Evolutionary conservation across 2,888 invertebrate species (phyloP).

Genomic region (Schizaphis graminum): DNA sequence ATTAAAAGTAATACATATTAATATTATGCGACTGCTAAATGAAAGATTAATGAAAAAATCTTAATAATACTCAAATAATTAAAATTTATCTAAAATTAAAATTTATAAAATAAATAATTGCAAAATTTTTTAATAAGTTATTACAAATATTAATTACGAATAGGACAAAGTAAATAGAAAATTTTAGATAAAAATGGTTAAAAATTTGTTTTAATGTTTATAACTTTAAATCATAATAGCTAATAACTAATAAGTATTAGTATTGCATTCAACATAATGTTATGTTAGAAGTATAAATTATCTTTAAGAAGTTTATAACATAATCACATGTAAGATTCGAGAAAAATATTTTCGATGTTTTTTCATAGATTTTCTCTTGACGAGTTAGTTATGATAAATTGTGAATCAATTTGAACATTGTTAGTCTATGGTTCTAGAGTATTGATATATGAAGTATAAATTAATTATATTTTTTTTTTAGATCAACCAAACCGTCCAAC

Average conservation of each 20-base stretch:
- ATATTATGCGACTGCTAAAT: not conserved
- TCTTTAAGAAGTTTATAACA: not conserved
- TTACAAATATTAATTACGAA: not conserved
- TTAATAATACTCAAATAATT: not conserved
- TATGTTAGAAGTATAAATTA: not conserved
- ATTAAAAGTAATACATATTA: not conserved
- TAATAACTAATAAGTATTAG: not conserved
- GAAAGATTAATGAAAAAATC: too few relatives aligned
- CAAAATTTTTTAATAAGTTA: not conserved
- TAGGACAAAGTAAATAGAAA: not conserved
- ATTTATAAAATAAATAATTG: not conserved
- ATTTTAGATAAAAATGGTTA: not conserved
- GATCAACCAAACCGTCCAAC: slow-evolving; percentile 60
- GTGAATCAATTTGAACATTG: not conserved
- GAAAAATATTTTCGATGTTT: not conserved
- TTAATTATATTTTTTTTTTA: not conserved
- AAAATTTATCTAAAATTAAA: not conserved
- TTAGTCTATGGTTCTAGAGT: not conserved
- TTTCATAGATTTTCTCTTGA: not conserved
- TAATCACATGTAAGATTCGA: not conserved
- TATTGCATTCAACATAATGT: not conserved
- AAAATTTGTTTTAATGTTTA: not conserved
- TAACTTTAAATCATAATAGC: not conserved
- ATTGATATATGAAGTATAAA: not conserved
- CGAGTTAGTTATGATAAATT: not conserved